A percentile compares a stretch with the other conserved stretches of the same genome.
These are phyloP conservation scores for Ptychochromis oligacanthus DNA, from an alignment of 2,113 vertebrate species.

Conservation along the genomic window DNA sequence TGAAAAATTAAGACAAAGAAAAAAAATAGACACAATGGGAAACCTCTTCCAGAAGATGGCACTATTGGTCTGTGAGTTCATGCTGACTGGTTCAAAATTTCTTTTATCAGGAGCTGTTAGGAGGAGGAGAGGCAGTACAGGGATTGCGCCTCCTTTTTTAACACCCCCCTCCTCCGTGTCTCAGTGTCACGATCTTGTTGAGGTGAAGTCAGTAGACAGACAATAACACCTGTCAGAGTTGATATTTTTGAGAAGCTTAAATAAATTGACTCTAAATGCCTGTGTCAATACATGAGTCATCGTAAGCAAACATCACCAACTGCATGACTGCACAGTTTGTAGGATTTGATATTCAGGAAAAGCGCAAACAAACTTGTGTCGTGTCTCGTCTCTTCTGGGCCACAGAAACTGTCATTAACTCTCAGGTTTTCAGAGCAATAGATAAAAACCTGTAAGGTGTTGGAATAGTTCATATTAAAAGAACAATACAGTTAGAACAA, in stretches of 20 bases:
- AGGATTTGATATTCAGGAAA: slow-evolving; percentile 31
- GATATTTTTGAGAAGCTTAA: slow-evolving; percentile 51
- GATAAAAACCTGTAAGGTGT: background rate
- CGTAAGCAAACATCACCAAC: slow-evolving; percentile 59
- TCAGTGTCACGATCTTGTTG: slow-evolving; percentile 1
- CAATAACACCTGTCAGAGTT: slow-evolving; percentile 55
- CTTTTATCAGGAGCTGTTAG: slow-evolving; percentile 7
- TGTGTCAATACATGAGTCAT: slow-evolving; percentile 69
- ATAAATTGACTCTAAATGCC: slow-evolving; percentile 52
- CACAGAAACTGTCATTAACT: background rate
- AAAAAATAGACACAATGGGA: background rate
- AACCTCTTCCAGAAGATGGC: slow-evolving; percentile 67
- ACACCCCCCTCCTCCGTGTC: background rate
- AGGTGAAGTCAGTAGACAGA: slow-evolving; percentile 33
- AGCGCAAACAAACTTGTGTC: slow-evolving; percentile 25
- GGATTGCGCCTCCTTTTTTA: background rate
- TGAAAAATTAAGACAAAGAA: background rate
- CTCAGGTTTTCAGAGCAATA: background rate
- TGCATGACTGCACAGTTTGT: slow-evolving; percentile 45
- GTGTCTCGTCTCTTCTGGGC: background rate
- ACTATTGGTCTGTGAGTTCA: slow-evolving; percentile 42
- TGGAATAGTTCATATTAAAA: background rate
- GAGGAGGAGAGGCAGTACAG: slow-evolving; percentile 3
- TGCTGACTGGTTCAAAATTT: background rate
- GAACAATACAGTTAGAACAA: background rate